phyloP scores from a whole-genome alignment of 2,797 vertebrate genomes.

The Gadopsis marmoratus region DNA sequence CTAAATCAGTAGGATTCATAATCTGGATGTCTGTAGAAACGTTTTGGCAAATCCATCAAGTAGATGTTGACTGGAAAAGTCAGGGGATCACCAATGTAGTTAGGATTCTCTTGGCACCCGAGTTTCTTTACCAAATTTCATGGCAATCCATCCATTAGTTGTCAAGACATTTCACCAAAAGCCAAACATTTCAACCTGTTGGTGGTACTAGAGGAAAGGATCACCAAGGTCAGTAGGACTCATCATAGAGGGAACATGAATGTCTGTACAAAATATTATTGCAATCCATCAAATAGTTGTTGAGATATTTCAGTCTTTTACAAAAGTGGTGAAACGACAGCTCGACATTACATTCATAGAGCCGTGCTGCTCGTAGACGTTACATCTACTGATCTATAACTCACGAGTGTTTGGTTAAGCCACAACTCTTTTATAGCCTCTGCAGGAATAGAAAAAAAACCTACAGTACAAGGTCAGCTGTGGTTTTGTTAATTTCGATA shows the following conservation, averaged over 20 bases:
- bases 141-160: not conserved
- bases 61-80: no score
- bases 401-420: not conserved
- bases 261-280: not conserved
- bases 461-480: not conserved
- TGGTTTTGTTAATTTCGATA: conserved; percentile 29
- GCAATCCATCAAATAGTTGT: not conserved
- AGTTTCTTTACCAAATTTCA: no score
- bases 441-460: not conserved
- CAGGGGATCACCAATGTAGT: no score
- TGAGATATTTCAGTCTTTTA: not conserved
- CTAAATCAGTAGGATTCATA: no score
- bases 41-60: no score
- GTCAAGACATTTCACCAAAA: not conserved
- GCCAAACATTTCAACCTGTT: no score
- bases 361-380: not conserved
- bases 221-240: not conserved
- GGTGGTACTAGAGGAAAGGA: not conserved
- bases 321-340: not conserved
- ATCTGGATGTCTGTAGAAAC: no score
- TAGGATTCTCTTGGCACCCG: no score
- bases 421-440: not conserved
- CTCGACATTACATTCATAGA: not conserved
- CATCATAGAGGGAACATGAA: not conserved
- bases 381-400: conserved; percentile 10